Evolutionary conservation across 2,888 invertebrate genomes (phyloP).

Genomic region (Lampropteryx suffumata): DNA sequence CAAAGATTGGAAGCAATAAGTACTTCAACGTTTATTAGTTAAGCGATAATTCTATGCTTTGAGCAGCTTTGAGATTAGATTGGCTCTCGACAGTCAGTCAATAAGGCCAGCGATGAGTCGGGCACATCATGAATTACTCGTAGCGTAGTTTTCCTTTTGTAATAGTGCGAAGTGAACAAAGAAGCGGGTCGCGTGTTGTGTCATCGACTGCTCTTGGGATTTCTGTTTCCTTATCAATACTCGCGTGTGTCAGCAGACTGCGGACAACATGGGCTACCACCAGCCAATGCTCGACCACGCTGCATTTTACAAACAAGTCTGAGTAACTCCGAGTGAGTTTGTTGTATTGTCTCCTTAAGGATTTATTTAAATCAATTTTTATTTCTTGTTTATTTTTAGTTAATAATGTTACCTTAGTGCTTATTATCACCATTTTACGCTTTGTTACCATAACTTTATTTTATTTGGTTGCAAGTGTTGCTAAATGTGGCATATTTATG

Average conservation of each 20-base stretch:
- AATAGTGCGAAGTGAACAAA: constrained; percentile 33
- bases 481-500: constrained; percentile 26
- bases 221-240: constrained; percentile 52
- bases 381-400: constrained; percentile 52
- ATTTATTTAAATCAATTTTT: constrained; percentile 53
- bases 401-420: constrained; percentile 56
- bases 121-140: constrained; percentile 33
- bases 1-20: constrained; percentile 46
- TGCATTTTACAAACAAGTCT: constrained; percentile 68
- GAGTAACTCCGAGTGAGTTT: constrained; percentile 55
- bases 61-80: constrained; percentile 45
- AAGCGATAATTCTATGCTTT: constrained; percentile 23
- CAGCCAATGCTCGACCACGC: constrained; percentile 57
- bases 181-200: constrained; percentile 42
- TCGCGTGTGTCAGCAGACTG: constrained; percentile 50
- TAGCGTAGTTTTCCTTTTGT: constrained; percentile 34
- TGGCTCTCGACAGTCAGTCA: constrained; percentile 36
- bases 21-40: constrained; percentile 46
- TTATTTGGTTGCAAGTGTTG: constrained; percentile 29
- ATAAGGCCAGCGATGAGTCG: constrained; percentile 31
- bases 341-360: constrained; percentile 55
- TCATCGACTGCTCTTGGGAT: constrained; percentile 42
- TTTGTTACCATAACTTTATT: constrained; percentile 70
- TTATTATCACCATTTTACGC: constrained; percentile 67
- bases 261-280: constrained; percentile 54